These are phyloP conservation scores for Calliopum simillimum DNA, from an alignment of 2,888 invertebrate species.

Conservation along the genomic window DNA sequence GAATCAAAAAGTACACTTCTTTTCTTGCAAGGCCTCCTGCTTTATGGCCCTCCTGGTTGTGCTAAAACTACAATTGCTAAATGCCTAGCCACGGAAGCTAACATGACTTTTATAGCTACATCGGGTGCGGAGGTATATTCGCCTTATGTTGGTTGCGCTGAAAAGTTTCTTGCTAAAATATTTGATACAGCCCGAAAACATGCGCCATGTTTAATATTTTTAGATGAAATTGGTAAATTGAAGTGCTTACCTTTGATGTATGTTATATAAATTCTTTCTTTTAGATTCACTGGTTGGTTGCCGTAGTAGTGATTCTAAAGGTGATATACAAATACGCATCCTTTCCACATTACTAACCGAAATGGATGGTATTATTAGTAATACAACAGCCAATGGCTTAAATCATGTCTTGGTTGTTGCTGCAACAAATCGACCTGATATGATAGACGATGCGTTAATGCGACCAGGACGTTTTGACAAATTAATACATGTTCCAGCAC, in stretches of 20 bases:
- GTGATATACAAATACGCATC: slow-evolving; percentile 71
- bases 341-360: slow-evolving; percentile 74
- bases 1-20: background rate
- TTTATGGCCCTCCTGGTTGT: slow-evolving; percentile 76
- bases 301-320: slow-evolving; percentile 54
- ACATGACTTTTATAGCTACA: slow-evolving; percentile 71
- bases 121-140: slow-evolving; percentile 75
- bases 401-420: slow-evolving; percentile 71
- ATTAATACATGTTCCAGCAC: slow-evolving; percentile 73
- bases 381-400: slow-evolving; percentile 39
- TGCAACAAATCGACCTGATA: slow-evolving; percentile 75
- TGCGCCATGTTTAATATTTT: slow-evolving; percentile 73
- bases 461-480: slow-evolving; percentile 75
- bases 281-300: slow-evolving; percentile 69
- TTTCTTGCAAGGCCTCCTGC: slow-evolving; percentile 68
- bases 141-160: slow-evolving; percentile 75
- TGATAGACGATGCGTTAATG: slow-evolving; percentile 73
- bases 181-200: slow-evolving; percentile 73
- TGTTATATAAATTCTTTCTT: background rate
- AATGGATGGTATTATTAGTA: slow-evolving; percentile 74
- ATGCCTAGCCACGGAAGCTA: slow-evolving; percentile 70
- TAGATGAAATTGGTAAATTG: slow-evolving; percentile 73
- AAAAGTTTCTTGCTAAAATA: slow-evolving; percentile 71
- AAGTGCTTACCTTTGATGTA: background rate
- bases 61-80: slow-evolving; percentile 75